phyloP scores from a whole-genome alignment of 2,888 invertebrate genomes.

The Mactromeris polynyma region DNA sequence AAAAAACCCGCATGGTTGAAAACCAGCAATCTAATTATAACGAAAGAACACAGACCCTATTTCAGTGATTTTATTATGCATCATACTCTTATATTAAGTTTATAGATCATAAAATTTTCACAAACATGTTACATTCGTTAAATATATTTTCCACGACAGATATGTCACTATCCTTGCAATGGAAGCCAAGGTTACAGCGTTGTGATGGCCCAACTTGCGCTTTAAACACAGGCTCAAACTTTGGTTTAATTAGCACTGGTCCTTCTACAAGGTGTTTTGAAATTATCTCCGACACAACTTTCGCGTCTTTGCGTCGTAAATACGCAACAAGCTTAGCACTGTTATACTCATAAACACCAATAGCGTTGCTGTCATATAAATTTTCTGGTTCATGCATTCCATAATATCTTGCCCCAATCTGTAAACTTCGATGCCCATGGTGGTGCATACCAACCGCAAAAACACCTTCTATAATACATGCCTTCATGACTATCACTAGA shows the following conservation, averaged over 20 bases:
- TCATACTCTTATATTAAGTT: too few relatives aligned
- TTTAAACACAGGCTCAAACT: not conserved
- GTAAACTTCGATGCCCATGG: not conserved
- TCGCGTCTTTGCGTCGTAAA: slow-evolving; percentile 6
- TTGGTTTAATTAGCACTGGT: not conserved
- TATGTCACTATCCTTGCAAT: not conserved
- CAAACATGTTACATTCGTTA: too few relatives aligned
- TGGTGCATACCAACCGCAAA: slow-evolving; percentile 34
- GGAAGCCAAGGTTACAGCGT: not conserved
- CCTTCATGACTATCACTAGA: too few relatives aligned
- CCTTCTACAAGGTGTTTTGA: not conserved
- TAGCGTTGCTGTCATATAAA: not conserved
- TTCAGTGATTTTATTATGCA: too few relatives aligned
- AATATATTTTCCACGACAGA: too few relatives aligned
- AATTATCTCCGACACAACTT: not conserved
- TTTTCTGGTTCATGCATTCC: slow-evolving; percentile 4
- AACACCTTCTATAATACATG: slow-evolving; percentile 20
- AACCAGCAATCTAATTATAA: too few relatives aligned
- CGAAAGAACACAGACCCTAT: too few relatives aligned
- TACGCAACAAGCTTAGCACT: not conserved
- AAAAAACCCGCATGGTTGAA: too few relatives aligned
- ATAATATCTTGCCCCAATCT: slow-evolving; percentile 4
- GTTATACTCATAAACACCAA: not conserved
- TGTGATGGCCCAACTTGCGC: not conserved
- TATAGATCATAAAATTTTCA: too few relatives aligned